phyloP scores from a whole-genome alignment of 1,140 invertebrate species.

The Drosophila tani region DNA sequence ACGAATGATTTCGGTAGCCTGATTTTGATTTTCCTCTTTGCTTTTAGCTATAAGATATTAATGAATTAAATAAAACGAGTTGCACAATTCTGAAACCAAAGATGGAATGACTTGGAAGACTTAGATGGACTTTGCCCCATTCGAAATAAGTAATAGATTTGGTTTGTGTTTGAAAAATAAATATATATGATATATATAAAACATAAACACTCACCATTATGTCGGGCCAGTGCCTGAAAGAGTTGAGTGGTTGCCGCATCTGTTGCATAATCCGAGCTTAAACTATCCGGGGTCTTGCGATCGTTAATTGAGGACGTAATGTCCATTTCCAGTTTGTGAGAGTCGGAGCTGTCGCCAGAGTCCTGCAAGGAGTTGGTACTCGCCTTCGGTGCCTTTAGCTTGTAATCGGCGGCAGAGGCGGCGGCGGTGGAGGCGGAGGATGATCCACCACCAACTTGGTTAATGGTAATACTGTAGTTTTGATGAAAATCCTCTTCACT shows the following conservation, averaged over 20 bases:
- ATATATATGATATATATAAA: not conserved
- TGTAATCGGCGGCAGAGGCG: slow-evolving; percentile 30
- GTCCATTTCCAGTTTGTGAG: slow-evolving; percentile 83
- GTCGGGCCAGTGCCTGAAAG: slow-evolving; percentile 86
- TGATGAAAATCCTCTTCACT: slow-evolving; percentile 56
- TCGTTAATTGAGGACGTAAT: slow-evolving; percentile 70
- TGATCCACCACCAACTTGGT: slow-evolving; percentile 51
- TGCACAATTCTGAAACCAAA: too few species aligned
- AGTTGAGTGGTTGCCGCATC: slow-evolving; percentile 87
- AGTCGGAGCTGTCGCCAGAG: slow-evolving; percentile 80
- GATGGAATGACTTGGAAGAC: too few species aligned
- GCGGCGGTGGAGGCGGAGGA: slow-evolving; percentile 7
- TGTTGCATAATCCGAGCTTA: slow-evolving; percentile 86
- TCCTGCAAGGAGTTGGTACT: slow-evolving; percentile 54
- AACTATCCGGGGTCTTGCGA: slow-evolving; percentile 85
- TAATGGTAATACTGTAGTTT: slow-evolving; percentile 72
- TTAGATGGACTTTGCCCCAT: too few species aligned
- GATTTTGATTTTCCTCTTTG: slow-evolving; percentile 87
- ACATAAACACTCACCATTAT: slow-evolving; percentile 84
- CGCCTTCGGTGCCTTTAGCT: slow-evolving; percentile 47
- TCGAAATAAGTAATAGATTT: too few species aligned
- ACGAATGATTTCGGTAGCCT: slow-evolving; percentile 90
- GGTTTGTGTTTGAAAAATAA: too few species aligned
- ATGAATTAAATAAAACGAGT: too few species aligned
- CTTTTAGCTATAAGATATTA: slow-evolving; percentile 55